phyloP scores from a whole-genome alignment of 2,888 invertebrate genomes.

The Oconnorella tubifera region DNA sequence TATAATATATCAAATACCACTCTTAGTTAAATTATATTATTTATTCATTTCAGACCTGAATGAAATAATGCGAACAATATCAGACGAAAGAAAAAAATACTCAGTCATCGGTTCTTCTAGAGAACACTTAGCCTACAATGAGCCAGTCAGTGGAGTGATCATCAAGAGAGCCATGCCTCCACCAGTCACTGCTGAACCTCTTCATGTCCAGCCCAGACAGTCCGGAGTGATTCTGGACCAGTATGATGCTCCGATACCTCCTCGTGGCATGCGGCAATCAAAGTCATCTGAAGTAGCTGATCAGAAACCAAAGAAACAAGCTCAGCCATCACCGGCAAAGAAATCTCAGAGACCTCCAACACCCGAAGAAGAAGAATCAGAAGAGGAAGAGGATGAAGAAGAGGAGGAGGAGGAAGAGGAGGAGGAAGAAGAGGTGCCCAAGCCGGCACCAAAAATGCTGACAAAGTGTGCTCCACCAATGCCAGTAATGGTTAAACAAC shows the following conservation, averaged over 20 bases:
- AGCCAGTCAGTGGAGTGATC: too few species aligned
- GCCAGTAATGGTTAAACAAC: not conserved
- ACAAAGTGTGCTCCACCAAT: not conserved
- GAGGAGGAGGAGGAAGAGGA: conserved; percentile 1
- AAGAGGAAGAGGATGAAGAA: conserved; percentile 11
- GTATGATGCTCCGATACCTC: not conserved
- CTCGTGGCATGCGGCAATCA: not conserved
- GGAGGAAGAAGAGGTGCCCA: not conserved
- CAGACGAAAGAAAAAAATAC: too few species aligned
- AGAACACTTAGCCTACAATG: too few species aligned
- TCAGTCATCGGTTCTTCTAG: too few species aligned
- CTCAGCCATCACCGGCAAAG: not conserved
- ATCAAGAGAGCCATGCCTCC: too few species aligned
- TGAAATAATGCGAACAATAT: too few species aligned
- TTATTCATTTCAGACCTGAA: too few species aligned
- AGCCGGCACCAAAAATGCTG: not conserved
- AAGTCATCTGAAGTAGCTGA: not conserved
- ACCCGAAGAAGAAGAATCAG: conserved; percentile 5
- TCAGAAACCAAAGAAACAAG: not conserved
- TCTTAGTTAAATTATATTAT: too few species aligned
- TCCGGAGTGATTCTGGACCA: not conserved
- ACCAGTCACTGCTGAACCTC: too few species aligned
- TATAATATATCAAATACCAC: too few species aligned
- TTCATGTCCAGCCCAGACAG: too few species aligned
- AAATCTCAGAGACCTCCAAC: not conserved